Evolutionary conservation across 2,797 vertebrate genomes (phyloP).

Genomic region (Amazona finschi): DNA sequence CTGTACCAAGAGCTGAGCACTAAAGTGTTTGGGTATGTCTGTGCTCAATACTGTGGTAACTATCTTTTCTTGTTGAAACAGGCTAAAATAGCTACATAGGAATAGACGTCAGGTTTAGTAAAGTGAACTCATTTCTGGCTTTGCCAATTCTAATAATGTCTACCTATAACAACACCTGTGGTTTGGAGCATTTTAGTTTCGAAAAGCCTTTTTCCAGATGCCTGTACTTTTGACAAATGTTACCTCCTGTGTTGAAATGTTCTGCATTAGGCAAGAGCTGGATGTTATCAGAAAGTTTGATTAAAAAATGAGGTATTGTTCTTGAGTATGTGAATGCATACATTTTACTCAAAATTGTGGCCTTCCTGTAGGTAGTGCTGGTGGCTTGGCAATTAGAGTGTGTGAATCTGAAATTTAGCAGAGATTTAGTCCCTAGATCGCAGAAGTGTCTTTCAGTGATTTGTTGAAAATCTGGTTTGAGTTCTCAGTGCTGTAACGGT

Average conservation of each 20-base stretch:
- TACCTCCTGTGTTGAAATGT: neutral
- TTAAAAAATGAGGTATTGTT: constrained; percentile 6
- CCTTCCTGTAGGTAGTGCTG: neutral
- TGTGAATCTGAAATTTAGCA: neutral
- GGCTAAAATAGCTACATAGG: neutral
- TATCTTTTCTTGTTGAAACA: neutral
- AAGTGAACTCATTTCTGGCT: neutral
- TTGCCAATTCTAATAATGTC: neutral
- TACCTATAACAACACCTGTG: constrained; percentile 19
- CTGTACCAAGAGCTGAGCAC: neutral
- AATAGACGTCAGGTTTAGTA: neutral
- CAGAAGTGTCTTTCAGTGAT: constrained; percentile 15
- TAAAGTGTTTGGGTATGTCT: neutral
- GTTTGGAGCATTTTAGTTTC: neutral
- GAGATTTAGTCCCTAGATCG: neutral
- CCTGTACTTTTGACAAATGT: neutral
- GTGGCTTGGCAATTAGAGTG: neutral
- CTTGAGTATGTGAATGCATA: neutral
- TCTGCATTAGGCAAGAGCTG: neutral
- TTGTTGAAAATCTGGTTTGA: constrained; percentile 61
- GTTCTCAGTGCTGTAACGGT: constrained; percentile 36
- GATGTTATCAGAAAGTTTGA: neutral
- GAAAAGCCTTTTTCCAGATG: constrained; percentile 38
- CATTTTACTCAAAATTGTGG: neutral
- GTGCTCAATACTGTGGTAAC: neutral